Evolutionary conservation across 2,113 vertebrate genomes (phyloP).

Genomic region (Mugil cephalus): DNA sequence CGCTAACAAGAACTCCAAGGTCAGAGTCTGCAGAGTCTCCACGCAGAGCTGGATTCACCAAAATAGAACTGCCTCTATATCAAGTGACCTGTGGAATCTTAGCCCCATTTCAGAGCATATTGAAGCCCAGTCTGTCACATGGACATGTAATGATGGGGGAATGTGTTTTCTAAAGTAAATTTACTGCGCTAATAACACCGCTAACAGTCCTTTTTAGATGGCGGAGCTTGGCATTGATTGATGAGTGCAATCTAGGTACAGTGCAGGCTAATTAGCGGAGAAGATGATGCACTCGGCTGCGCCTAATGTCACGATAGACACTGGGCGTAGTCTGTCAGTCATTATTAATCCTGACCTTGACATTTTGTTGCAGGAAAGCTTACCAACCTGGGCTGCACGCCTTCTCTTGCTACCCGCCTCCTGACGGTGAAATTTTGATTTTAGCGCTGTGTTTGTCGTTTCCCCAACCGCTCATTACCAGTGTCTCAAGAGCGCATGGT

Average conservation of each 20-base stretch:
- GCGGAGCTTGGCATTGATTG: slow-evolving; percentile 64
- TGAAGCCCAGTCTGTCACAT: slow-evolving; percentile 27
- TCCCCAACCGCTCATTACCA: slow-evolving; percentile 10
- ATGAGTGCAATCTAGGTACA: slow-evolving; percentile 64
- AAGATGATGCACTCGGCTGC: slow-evolving; percentile 58
- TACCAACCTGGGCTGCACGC: background rate
- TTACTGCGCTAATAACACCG: background rate
- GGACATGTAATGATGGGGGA: slow-evolving; percentile 30
- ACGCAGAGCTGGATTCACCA: slow-evolving; percentile 29
- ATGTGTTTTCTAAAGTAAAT: slow-evolving; percentile 38
- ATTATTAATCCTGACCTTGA: slow-evolving; percentile 67
- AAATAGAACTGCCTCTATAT: slow-evolving; percentile 60
- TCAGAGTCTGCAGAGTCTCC: slow-evolving; percentile 54
- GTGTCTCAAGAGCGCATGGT: slow-evolving; percentile 14
- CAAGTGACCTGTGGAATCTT: slow-evolving; percentile 56
- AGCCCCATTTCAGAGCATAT: slow-evolving; percentile 40
- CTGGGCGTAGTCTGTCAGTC: slow-evolving; percentile 40
- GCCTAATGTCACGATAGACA: slow-evolving; percentile 46
- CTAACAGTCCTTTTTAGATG: slow-evolving; percentile 35
- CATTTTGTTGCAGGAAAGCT: slow-evolving; percentile 32
- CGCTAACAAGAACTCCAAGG: slow-evolving; percentile 33
- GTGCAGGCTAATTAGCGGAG: slow-evolving; percentile 67
- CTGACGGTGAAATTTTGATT: background rate
- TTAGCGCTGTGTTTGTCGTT: slow-evolving; percentile 18
- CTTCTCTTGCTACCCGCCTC: background rate